Conservation (phyloP, 2,113 vertebrate genomes). For the Nestor notabilis region DNA sequence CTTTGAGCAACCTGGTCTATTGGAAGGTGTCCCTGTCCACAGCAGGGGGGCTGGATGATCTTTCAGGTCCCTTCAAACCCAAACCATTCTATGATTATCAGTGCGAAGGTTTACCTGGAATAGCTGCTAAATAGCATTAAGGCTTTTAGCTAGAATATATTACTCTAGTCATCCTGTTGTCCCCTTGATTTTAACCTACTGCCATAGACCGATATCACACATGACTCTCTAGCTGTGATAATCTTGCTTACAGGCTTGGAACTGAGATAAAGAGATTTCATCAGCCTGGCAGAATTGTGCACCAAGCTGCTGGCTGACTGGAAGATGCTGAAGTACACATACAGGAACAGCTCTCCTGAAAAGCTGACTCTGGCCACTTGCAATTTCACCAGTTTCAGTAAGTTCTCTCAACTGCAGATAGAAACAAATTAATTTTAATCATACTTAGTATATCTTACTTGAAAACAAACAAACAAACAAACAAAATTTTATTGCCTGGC, state of each 20-base stretch:
- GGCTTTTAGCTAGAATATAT: neutral
- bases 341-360: neutral
- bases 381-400: neutral
- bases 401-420: neutral
- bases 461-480: accelerated
- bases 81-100: neutral
- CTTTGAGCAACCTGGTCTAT: neutral
- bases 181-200: neutral
- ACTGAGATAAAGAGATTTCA: neutral
- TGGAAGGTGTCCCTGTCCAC: neutral
- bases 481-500: neutral
- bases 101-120: neutral
- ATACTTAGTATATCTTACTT: neutral
- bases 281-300: neutral
- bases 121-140: neutral
- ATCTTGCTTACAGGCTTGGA: neutral
- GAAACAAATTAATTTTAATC: neutral
- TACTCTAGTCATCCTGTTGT: neutral
- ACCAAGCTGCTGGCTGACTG: accelerated
- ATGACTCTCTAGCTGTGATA: neutral
- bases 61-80: neutral
- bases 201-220: neutral
- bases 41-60: neutral
- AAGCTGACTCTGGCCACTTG: neutral
- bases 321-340: neutral